Base-by-base conservation (phyloP, 2,113 vertebrate genomes). In the Spermophilus dauricus region DNA sequence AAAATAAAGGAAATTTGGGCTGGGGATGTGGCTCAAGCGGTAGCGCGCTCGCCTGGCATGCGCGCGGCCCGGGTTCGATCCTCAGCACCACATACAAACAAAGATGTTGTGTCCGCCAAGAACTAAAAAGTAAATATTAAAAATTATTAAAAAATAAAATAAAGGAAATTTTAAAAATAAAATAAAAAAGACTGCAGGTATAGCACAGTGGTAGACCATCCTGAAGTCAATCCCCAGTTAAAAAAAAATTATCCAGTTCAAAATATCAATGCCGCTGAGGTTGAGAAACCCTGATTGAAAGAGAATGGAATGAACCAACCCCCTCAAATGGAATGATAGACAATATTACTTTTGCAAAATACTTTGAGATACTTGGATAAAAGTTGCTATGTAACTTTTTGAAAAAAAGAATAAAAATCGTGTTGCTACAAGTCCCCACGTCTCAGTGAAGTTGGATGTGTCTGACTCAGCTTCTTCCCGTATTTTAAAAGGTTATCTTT, bases 381-480 rank as follows among this genome's bases (percentile, higher is more conserved):
- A 97, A 96, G 63, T 95, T 97, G 89, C 92, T 78, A n/a, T 90
- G 84, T 89, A 80, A 22, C 18, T 95, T 56, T 13, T n/a, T 14
- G 32, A 48, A 78, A 53, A 53, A 53, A 37, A 67, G 69, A 78
- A 37, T 48, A 75, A 70, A 85, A 78, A 26, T 93, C 95, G 0
- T 97, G 97, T 91, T 92, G 53, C 58, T 96, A 65, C 98, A 95
- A 81, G 96, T 77, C 88, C 8, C 39, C 12, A 51, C 76, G 56
- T 45, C 48, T 86, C 70, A 32, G 34, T 16, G 87, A 89, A 80
- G 70, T 28, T 90, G 88, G 93, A 94, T 83, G 87, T 32, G 72
- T 77, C 96, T 97, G 97, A 98, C 89, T 97, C 97, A 98, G 96
- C 95, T 69, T 4, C 42, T 95, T 95, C 77, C 56, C 51, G 84